A percentile compares a stretch with the other conserved stretches of the same genome.
Conservation (phyloP, 2,888 invertebrate genomes). For the Schizaphis graminum region DNA sequence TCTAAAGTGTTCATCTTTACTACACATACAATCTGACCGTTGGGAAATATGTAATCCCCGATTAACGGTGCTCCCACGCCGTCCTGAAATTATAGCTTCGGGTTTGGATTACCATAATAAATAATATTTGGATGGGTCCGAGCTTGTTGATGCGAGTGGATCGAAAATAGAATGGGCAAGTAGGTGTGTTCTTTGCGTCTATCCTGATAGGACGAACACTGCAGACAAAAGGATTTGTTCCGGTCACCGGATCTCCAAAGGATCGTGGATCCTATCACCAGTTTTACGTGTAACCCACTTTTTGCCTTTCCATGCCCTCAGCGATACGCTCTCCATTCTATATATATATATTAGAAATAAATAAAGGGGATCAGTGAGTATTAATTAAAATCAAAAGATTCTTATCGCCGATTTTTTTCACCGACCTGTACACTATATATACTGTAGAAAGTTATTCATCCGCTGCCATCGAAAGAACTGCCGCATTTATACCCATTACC, state of each 20-base stretch:
- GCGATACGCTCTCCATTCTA: not conserved
- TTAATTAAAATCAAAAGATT: constrained; percentile 62
- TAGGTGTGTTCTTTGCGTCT: constrained; percentile 40
- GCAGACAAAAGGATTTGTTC: constrained; percentile 64
- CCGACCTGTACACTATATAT: constrained; percentile 8
- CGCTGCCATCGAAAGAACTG: not conserved
- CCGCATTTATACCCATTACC: not conserved
- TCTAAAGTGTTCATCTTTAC: constrained; percentile 37
- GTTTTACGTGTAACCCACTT: constrained; percentile 47
- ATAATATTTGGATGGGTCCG: constrained; percentile 54
- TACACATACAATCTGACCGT: constrained; percentile 5
- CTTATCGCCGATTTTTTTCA: constrained; percentile 52
- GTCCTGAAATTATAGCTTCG: not conserved
- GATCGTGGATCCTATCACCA: constrained; percentile 49
- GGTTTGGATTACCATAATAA: constrained; percentile 59
- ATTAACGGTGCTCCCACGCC: not conserved
- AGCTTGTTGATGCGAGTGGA: constrained; percentile 54
- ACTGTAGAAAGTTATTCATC: constrained; percentile 43
- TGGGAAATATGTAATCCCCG: constrained; percentile 50
- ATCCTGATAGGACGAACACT: constrained; percentile 24
- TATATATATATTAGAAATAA: constrained; percentile 28
- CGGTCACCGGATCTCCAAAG: constrained; percentile 65
- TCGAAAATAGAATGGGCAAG: constrained; percentile 20
- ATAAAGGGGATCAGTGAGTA: constrained; percentile 49
- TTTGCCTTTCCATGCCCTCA: not conserved